Conservation (phyloP, 1,140 invertebrate genomes). For the Papilio xuthus region DNA sequence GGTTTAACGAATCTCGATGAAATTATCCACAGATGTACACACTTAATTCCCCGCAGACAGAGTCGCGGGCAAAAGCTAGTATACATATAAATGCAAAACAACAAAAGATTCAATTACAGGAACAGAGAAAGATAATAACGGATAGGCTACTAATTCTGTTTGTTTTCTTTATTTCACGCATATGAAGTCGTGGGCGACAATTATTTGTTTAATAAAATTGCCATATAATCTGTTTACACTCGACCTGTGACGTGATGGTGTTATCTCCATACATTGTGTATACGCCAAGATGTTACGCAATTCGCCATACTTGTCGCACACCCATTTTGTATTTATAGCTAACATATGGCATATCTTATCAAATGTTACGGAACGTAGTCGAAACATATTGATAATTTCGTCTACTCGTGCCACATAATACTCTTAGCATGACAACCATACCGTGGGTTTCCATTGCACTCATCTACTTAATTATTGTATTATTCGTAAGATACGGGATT, state of each 20-base stretch:
- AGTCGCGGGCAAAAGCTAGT: too few species aligned
- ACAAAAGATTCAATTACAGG: too few species aligned
- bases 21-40: too few species aligned
- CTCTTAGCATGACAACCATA: background rate
- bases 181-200: background rate
- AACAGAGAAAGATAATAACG: too few species aligned
- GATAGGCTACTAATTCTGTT: too few species aligned
- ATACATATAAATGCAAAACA: too few species aligned
- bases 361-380: constrained; percentile 10
- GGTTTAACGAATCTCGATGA: too few species aligned
- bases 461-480: background rate
- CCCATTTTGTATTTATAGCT: constrained; percentile 35
- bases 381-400: constrained; percentile 24
- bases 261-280: background rate
- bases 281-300: constrained; percentile 21
- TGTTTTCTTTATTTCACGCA: too few species aligned
- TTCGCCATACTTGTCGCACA: constrained; percentile 8
- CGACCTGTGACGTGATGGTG: constrained; percentile 6
- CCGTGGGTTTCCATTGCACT: background rate
- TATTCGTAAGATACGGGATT: too few species aligned
- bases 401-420: background rate
- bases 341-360: constrained; percentile 34
- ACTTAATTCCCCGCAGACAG: too few species aligned
- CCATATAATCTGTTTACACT: constrained; percentile 19
- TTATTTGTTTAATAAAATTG: background rate